Evolutionary conservation across 2,113 vertebrate genomes (phyloP), one percentile per base, ranked within the genome.

Genomic region (Etheostoma spectabile): DNA sequence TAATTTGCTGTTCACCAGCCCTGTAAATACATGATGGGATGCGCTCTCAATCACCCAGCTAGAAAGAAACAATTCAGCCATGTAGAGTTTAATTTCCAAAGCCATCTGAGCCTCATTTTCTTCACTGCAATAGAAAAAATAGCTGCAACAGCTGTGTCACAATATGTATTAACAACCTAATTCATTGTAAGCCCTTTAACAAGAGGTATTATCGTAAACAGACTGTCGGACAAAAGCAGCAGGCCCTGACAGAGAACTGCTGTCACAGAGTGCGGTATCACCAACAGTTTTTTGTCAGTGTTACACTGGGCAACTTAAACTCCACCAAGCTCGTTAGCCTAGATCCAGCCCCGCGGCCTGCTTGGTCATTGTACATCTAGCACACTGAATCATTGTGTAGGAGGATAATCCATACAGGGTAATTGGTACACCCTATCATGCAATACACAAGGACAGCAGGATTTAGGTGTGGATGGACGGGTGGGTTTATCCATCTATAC

Each of bases 361-460:
- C 59, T 81, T 64, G 69, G 61, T 84, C 86, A 77, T 89, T 93
- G 90, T 90, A 80, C 22, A 1, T 57, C 49, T 55, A 53, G 68
- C 84, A 92, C 89, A 89, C 85, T 90, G 76, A 88, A 89, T 83
- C 88, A 63, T 84, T 92, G 88, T 93, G 71, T 83, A 13, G 38
- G 35, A 66, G 48, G 75, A 81, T 89, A 88, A 92, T 90, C 88
- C 88, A 90, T 73, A 79, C 75, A 60, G n/a, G 49, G 70, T 78
- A 65, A 86, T 6, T 76, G 82, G 64, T 88, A 35, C 71, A 55
- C 14, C 21, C 42, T 45, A 74, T 79, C 84, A 62, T 70, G 53
- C 66, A 72, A 66, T 72, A 53, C 60, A 67, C 59, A 33, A 59
- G 49, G 75, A 59, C 46, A 45, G 27, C 11, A 30, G 65, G 46